phyloP scores from a whole-genome alignment of 2,888 invertebrate species.

The Hypolimnas misippus region DNA sequence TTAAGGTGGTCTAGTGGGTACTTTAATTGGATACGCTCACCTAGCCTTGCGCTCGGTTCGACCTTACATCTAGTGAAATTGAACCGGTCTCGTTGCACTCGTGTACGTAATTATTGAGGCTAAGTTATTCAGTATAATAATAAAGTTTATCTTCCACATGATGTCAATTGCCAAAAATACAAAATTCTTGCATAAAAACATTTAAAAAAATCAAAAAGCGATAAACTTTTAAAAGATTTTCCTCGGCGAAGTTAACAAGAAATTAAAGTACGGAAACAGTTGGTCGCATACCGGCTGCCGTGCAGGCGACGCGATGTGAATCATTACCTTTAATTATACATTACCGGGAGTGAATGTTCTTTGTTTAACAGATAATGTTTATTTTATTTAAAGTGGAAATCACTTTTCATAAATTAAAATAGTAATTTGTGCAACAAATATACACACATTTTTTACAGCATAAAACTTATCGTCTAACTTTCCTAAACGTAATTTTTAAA shows the following conservation, averaged over 20 bases:
- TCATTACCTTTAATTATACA: slow-evolving; percentile 44
- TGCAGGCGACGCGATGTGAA: slow-evolving; percentile 57
- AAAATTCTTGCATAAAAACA: background rate
- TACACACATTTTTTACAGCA: too few relatives aligned
- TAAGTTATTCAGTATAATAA: slow-evolving; percentile 52
- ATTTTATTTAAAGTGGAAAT: background rate
- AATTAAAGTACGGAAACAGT: slow-evolving; percentile 12
- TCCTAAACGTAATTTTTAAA: slow-evolving; percentile 9
- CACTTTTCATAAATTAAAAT: background rate
- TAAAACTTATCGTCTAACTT: too few relatives aligned
- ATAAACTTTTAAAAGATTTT: background rate
- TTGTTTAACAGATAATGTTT: background rate
- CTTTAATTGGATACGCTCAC: slow-evolving; percentile 58
- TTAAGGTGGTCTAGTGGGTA: slow-evolving; percentile 34
- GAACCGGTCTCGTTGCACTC: slow-evolving; percentile 61
- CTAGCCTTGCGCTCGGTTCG: slow-evolving; percentile 72
- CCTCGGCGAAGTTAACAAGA: background rate
- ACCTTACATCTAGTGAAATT: slow-evolving; percentile 81
- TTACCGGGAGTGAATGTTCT: slow-evolving; percentile 37
- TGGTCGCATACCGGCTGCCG: slow-evolving; percentile 56
- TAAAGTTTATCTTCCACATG: slow-evolving; percentile 25
- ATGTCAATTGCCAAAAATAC: background rate
- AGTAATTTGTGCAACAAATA: background rate
- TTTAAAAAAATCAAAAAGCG: background rate
- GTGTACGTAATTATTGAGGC: slow-evolving; percentile 54